Base-by-base conservation (phyloP, 2,113 vertebrate species). In the Empidonax alnorum region DNA sequence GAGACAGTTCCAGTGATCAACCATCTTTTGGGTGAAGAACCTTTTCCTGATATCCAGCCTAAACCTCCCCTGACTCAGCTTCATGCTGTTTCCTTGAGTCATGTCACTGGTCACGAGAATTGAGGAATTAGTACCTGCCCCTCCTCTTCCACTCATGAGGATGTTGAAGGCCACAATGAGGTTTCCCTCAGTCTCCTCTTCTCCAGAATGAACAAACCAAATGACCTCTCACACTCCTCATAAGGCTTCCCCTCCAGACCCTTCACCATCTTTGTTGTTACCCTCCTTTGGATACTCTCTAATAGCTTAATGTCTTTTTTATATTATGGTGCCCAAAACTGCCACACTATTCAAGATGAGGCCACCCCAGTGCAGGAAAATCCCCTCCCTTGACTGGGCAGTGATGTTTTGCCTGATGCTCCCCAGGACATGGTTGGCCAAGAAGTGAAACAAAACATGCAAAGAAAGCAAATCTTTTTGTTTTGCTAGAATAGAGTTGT, bases 81-180 rank as follows among this genome's bases (percentile, higher is more conserved):
- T 24, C 19, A 14, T 15, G 18, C 2, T 2, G 0, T 37, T 77
- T 5, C 21, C 17, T 37, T 3, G 2, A 15, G 27, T 28, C 12
- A 12, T 58, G 44, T 59, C 44, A 0, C 52, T 66, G 18, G 7
- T 56, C 44, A 6, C 27, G 22, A 23, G 1, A 37, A 31, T 33
- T 27, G 10, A 28, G 19, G n/a, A 49, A 63, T 47, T 30, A 47
- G 15, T 21, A 41, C 0, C 47, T 63, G 24, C 8, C 22, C 27
- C 12, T 50, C 19, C 10, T 14, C 3, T 30, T 3, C 18, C 17
- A 22, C 9, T 28, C 31, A 6, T 0, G 0, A 31, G 16, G 49
- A 35, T 42, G 35, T 0, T 80, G 35, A 58, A 19, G n/a, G 7
- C 14, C 42, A 52, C 50, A 42, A 0, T 56, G 67, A 42, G 42